Percentiles rank a stretch among this genome's conserved stretches.
These are phyloP conservation scores for Stichodactyla mertensii DNA, from an alignment of 64 coral and sea anemone genomes.

Conservation along the genomic window DNA sequence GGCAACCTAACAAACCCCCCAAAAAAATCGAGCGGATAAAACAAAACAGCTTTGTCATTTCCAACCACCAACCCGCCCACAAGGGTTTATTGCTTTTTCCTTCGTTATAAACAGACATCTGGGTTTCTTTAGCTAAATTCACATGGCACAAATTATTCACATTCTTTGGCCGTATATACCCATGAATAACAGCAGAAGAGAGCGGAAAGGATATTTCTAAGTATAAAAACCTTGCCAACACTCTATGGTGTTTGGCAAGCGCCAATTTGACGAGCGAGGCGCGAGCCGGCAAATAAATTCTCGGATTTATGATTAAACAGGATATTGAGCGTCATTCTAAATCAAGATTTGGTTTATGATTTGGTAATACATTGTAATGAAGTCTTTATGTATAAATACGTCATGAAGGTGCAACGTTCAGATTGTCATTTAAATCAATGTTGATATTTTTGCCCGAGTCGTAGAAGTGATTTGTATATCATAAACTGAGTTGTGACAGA, in stretches of 20 bases:
- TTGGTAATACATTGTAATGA: not conserved
- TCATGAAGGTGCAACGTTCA: not conserved
- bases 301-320: not conserved
- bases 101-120: not conserved
- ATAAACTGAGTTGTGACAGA: constrained; percentile 53
- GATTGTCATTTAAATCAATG: constrained; percentile 6
- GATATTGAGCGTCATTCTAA: not conserved
- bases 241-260: not conserved
- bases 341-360: not conserved
- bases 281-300: not conserved
- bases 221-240: not conserved
- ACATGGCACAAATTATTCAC: not conserved
- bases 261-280: not conserved
- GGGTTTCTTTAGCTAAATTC: not conserved
- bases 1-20: not conserved
- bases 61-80: not conserved
- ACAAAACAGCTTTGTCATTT: not conserved
- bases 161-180: not conserved
- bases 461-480: constrained; percentile 38
- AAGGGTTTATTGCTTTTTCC: not conserved
- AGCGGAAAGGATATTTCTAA: not conserved
- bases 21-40: not conserved
- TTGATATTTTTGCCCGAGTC: constrained; percentile 13
- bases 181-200: not conserved
- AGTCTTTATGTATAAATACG: not conserved